Percentiles rank a stretch among this genome's conserved stretches.
Conservation (phyloP, 2,113 vertebrate species). For the Corynorhinus townsendii region DNA sequence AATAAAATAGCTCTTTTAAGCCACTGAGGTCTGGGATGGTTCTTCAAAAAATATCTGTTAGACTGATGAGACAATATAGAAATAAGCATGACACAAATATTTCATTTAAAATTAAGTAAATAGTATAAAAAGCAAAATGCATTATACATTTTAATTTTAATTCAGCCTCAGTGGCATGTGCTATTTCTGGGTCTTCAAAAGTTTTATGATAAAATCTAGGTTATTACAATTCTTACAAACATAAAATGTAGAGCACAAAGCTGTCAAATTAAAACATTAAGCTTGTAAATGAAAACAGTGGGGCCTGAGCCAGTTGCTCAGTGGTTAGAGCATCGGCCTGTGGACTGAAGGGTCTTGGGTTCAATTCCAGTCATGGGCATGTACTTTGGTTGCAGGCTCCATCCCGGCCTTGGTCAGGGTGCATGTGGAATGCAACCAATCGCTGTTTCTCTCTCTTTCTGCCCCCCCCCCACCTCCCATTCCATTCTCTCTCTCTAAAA, state of each 20-base stretch:
- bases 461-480: too few relatives aligned
- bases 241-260: background rate
- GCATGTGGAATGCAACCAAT: too few relatives aligned
- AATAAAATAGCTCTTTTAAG: background rate
- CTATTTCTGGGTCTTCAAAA: background rate
- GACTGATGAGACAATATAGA: background rate
- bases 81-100: background rate
- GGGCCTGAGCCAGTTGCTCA: too few relatives aligned
- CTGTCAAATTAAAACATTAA: background rate
- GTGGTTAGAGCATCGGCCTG: too few relatives aligned
- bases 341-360: too few relatives aligned
- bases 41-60: background rate
- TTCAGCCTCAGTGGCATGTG: background rate
- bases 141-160: background rate
- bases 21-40: background rate
- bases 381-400: too few relatives aligned
- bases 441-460: too few relatives aligned
- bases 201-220: background rate
- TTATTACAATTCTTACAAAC: background rate
- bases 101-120: conserved; percentile 13
- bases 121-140: background rate
- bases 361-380: too few relatives aligned
- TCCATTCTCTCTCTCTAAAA: too few relatives aligned
- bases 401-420: too few relatives aligned
- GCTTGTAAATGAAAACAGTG: background rate